Conservation (phyloP, 1,140 invertebrate genomes). For the Platyura marginata region DNA sequence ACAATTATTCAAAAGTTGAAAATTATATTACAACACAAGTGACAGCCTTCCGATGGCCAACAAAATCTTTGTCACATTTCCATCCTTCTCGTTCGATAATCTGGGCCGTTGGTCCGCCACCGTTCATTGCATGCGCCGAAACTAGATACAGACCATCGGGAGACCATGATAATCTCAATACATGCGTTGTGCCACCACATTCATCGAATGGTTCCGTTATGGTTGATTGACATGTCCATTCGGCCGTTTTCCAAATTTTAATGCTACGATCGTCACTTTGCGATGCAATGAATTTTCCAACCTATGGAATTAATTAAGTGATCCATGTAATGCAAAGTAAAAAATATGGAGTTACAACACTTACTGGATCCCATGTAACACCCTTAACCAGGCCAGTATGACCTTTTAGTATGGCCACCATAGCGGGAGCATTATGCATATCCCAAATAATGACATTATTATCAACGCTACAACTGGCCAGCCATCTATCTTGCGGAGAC, state of each 20-base stretch:
- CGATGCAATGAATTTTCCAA: slow-evolving; percentile 89
- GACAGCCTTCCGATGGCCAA: slow-evolving; percentile 91
- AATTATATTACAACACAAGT: slow-evolving; percentile 73
- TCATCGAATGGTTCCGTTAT: slow-evolving; percentile 86
- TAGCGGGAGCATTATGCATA: slow-evolving; percentile 69
- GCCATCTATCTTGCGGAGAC: slow-evolving; percentile 81
- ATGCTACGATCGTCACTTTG: slow-evolving; percentile 93
- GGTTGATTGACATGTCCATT: slow-evolving; percentile 74
- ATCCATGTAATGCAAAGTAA: slow-evolving; percentile 4
- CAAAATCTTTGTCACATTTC: slow-evolving; percentile 88
- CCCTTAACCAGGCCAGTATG: slow-evolving; percentile 92
- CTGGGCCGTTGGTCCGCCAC: slow-evolving; percentile 81
- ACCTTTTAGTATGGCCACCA: slow-evolving; percentile 61
- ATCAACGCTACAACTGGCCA: slow-evolving; percentile 92
- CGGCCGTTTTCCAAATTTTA: slow-evolving; percentile 82
- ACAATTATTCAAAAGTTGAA: too few species aligned
- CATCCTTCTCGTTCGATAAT: slow-evolving; percentile 84
- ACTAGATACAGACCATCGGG: slow-evolving; percentile 93
- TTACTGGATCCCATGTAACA: slow-evolving; percentile 90
- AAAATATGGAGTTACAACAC: slow-evolving; percentile 2
- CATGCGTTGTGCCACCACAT: slow-evolving; percentile 86
- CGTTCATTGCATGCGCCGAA: slow-evolving; percentile 96
- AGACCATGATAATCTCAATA: slow-evolving; percentile 86
- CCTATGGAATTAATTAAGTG: slow-evolving; percentile 15
- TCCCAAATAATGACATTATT: slow-evolving; percentile 95